Base-by-base conservation (phyloP, 2,888 invertebrate genomes). In the Willowsia nigromaculata region DNA sequence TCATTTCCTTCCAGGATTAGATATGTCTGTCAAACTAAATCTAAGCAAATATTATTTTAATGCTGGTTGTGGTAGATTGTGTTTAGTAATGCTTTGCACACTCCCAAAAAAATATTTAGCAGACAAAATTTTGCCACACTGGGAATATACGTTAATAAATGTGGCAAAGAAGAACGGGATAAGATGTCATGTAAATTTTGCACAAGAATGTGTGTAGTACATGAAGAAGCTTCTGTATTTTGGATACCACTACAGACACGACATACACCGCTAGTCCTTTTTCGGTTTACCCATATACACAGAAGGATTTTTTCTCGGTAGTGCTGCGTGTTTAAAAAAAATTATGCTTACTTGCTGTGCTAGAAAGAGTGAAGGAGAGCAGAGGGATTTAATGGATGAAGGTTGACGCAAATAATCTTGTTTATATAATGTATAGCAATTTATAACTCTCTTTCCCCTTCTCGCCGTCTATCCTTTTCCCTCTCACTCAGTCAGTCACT, bases 381-480 rank as follows among this genome's bases (percentile, higher is more conserved):
- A 71, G 43, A 71, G 43, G 71, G 71, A 18, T 71, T 71, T 43
- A 71, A 71, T 25, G 40, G 43, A 71, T 71, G 71, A 71, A 71
- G 43, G 43, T 71, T 81, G 81, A 81, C 81, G 81, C 62, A 81
- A 43, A 81, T 71, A 71, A 43, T 81, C 43, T 81, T 81, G 62
- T 62, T 81, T 59, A 81, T 81, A 43, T 81, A 40, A 71, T 43
- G 25, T 40, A 62, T 62, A 40, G 62, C 62, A 62, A 62, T 53
- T 56, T 80, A 56, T 43, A 62, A 37, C 40, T 53, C n/a, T 68
- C 22, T 11, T 37, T 13, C 43, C 43, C 13, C 40, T 71, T 43
- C 25, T 18, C 40, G 25, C 22, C 22, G 11, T 71, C 71, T 40
- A 18, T 22, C 40, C 18, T 40, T 43, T 71, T 71, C 30, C 18